A percentile compares a stretch with the other conserved stretches of the same genome.
phyloP scores from a whole-genome alignment of 2,113 vertebrate species.

The Xiphophorus couchianus region DNA sequence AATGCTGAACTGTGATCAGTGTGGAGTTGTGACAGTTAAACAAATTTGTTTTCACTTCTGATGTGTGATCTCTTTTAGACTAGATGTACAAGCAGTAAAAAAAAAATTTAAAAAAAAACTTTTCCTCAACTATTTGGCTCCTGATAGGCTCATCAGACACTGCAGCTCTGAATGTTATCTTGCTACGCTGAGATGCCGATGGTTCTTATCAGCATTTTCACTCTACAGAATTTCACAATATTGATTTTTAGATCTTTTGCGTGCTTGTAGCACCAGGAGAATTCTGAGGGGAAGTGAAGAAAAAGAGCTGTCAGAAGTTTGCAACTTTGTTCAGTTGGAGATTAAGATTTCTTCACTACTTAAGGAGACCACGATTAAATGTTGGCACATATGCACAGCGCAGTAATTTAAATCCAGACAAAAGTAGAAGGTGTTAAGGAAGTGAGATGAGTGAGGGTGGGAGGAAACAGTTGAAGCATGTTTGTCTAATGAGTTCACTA shows the following conservation, averaged over 20 bases:
- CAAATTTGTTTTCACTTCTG: no score
- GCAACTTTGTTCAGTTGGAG: neutral
- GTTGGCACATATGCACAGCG: neutral
- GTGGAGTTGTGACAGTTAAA: no score
- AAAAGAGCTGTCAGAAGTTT: neutral
- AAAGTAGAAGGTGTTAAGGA: constrained; percentile 25
- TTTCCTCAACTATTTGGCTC: neutral
- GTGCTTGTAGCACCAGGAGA: neutral
- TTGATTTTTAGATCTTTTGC: neutral
- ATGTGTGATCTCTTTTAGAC: neutral
- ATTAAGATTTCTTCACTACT: neutral
- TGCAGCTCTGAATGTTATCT: neutral
- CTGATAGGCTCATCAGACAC: no score
- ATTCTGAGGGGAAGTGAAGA: neutral
- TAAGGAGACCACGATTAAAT: neutral
- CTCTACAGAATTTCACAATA: neutral
- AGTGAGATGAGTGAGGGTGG: neutral
- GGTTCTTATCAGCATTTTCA: neutral
- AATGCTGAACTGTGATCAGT: no score
- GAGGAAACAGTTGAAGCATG: constrained; percentile 13
- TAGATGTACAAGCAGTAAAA: neutral
- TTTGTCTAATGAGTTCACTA: constrained; percentile 54
- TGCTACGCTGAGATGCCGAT: neutral
- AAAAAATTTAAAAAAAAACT: neutral
- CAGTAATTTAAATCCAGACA: neutral